Base-by-base conservation (phyloP, 2,113 vertebrate species). In the Aegithalos caudatus region DNA sequence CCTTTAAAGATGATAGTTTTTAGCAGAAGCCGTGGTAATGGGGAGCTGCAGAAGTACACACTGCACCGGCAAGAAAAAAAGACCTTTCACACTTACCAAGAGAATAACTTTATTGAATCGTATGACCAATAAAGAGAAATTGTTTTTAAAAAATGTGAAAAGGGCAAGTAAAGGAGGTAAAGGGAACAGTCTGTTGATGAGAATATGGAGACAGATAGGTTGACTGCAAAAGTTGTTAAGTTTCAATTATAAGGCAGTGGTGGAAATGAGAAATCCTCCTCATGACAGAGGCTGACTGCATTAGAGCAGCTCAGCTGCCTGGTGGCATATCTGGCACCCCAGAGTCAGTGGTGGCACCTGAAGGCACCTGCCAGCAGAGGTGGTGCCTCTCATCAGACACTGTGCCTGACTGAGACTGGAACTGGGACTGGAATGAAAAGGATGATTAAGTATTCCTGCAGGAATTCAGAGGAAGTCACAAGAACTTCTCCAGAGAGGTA, bases 1-100 rank as follows among this genome's bases (percentile, higher is more conserved):
- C 98, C 98, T 98, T 98, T 98, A 97, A 96, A 97, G 98, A 97
- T 96, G 96, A 97, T 98, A 92, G 97, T 97, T 94, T 97, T 93
- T 91, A 97, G 95, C 5, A 5, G 95, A 92, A 97, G 86, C 96
- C 11, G 4, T 96, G 94, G 94, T 96, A 93, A 97, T 94, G 84
- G 91, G 60, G 85, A 96, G 72, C 69, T 92, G 92, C 87, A 96
- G 86, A 97, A 92, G 65, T 82, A 90, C 86, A 94, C 81, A 69
- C 73, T 61, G 91, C 21, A 4, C 74, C 57, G 86, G 90, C 93
- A 92, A 94, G 50, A 33, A 95, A 94, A 92, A 96, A 90, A 93
- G 79, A 95, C 84, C 95, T 97, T 96, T 97, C 86, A 93, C 74
- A 58, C 94, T 96, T 96, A 94, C 66, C 76, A 80, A 44, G 94